These are phyloP conservation scores for Parnassius mnemosyne DNA, from an alignment of 2,888 invertebrate genomes.

Conservation along the genomic window DNA sequence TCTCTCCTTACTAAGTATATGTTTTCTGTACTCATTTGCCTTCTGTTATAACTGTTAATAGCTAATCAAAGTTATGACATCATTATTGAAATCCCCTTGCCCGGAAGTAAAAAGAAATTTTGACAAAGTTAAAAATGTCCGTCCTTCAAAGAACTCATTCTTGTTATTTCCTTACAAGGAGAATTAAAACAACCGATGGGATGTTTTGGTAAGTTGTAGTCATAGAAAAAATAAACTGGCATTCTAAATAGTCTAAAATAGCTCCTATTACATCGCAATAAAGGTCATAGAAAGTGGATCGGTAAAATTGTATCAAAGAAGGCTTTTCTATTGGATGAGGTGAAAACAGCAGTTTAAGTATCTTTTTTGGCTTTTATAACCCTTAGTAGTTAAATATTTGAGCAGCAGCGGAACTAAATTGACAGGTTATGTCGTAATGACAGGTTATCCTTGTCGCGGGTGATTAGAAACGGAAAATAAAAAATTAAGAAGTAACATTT, in stretches of 20 bases:
- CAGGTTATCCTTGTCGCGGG: neutral
- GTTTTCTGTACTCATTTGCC: neutral
- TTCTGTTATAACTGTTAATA: conserved; percentile 23
- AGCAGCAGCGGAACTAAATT: conserved; percentile 22
- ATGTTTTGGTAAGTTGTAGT: conserved; percentile 16
- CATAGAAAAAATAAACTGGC: neutral
- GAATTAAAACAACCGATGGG: conserved; percentile 1
- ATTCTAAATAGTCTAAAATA: conserved; percentile 5
- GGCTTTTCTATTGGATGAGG: conserved; percentile 8
- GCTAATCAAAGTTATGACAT: conserved; percentile 25
- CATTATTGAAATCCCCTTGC: conserved; percentile 15
- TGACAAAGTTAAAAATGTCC: conserved; percentile 14
- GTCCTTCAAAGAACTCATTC: neutral
- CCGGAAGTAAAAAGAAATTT: conserved; percentile 8
- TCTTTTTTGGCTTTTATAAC: conserved; percentile 19
- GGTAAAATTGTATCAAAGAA: neutral
- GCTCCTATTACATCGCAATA: conserved; percentile 11
- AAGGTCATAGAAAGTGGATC: conserved; percentile 1
- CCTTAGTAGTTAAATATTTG: conserved; percentile 23
- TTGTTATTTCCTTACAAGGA: neutral
- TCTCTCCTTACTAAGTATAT: too few relatives aligned
- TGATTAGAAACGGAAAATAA: neutral
- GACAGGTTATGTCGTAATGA: conserved; percentile 27
- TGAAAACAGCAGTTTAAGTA: conserved; percentile 30
- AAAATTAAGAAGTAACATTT: conserved; percentile 4